Conservation (phyloP, 2,888 invertebrate species). For the Onthophagus sagittarius region DNA sequence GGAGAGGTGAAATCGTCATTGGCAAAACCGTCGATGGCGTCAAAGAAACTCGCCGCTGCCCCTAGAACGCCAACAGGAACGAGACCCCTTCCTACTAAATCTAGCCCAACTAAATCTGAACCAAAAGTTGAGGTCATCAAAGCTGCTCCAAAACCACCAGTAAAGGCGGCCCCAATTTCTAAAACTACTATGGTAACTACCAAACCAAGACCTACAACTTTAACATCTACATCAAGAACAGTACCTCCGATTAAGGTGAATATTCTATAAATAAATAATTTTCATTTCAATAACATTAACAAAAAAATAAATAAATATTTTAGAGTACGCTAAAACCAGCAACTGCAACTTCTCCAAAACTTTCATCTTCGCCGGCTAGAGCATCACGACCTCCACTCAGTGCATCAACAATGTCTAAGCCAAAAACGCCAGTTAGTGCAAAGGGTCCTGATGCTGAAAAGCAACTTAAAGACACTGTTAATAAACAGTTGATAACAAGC, state of each 20-base stretch:
- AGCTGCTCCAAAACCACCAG: constrained; percentile 20
- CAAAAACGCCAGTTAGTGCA: constrained; percentile 32
- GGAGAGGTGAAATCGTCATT: constrained; percentile 29
- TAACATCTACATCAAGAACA: constrained; percentile 25
- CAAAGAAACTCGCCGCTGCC: constrained; percentile 25
- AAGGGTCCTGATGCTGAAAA: constrained; percentile 49
- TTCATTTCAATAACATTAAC: not conserved
- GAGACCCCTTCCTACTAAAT: constrained; percentile 30
- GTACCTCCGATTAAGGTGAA: constrained; percentile 28
- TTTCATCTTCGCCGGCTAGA: constrained; percentile 8
- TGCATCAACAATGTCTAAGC: constrained; percentile 28
- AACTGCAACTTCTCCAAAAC: constrained; percentile 26
- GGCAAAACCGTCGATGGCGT: constrained; percentile 22
- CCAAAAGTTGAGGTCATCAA: constrained; percentile 28
- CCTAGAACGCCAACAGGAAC: constrained; percentile 29
- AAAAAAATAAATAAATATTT: constrained; percentile 8
- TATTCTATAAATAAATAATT: not conserved
- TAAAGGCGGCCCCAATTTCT: constrained; percentile 30
- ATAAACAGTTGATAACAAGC: constrained; percentile 58
- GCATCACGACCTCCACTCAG: constrained; percentile 22
- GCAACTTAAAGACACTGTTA: constrained; percentile 66
- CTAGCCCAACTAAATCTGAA: constrained; percentile 26
- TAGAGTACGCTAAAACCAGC: constrained; percentile 25
- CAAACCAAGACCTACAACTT: constrained; percentile 33
- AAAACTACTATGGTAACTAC: constrained; percentile 29